These are phyloP conservation scores for Menura novaehollandiae DNA, from an alignment of 2,113 vertebrate species.

Conservation along the genomic window DNA sequence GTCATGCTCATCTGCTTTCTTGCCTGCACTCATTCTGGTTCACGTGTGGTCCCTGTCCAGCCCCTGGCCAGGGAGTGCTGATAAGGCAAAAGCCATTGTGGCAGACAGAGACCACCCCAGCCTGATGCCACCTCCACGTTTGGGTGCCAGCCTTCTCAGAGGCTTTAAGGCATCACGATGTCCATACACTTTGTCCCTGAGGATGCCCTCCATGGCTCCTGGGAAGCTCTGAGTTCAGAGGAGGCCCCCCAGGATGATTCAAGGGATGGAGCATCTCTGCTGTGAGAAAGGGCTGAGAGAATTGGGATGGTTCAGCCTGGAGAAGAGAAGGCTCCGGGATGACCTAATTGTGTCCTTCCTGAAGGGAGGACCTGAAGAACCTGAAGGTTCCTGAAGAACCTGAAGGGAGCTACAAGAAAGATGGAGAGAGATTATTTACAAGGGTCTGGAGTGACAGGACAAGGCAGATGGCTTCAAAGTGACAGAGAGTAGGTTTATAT, in stretches of 20 bases:
- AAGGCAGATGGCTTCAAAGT: not conserved
- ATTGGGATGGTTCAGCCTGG: not conserved
- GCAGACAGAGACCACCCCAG: fast-evolving
- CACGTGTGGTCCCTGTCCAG: fast-evolving
- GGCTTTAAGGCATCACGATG: not conserved
- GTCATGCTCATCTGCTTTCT: not conserved
- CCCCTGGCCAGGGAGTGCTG: not conserved
- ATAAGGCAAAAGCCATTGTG: not conserved
- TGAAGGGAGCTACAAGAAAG: no score
- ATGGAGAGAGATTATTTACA: not conserved
- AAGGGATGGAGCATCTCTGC: not conserved
- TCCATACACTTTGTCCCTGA: not conserved
- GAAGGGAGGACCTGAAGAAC: no score
- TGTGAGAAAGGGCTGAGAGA: not conserved
- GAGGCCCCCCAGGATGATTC: no score
- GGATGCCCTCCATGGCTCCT: not conserved
- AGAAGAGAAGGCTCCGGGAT: not conserved
- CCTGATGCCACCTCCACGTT: no score
- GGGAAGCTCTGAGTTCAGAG: not conserved
- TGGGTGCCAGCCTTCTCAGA: not conserved
- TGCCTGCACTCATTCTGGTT: fast-evolving
- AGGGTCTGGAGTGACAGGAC: not conserved
- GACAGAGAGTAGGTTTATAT: not conserved
- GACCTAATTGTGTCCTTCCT: not conserved
- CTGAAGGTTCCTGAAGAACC: not conserved